Base-by-base conservation (phyloP, 2,113 vertebrate genomes). In the Brachionichthys hirsutus region DNA sequence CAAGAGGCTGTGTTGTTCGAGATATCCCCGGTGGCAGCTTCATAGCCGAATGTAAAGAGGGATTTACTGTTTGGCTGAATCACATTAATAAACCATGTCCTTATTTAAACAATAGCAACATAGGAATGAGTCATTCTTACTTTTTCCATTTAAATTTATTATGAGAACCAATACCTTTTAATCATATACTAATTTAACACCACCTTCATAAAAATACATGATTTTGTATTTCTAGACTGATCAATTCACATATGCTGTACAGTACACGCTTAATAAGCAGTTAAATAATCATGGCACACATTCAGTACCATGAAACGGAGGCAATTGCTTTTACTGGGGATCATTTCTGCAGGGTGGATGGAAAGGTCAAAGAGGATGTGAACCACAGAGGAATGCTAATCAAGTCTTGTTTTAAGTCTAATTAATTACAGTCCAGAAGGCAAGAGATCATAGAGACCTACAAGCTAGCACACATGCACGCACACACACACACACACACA, bases 341-440 rank as follows among this genome's bases (percentile, higher is more conserved):
- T 75, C 22, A 36, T 47, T 49, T 73, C 68, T 79, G 68, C 58
- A 51, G 61, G 62, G 63, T 81, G 81, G 60, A 79, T 77, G 19
- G 53, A 81, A 81, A 85, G 83, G 82, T 85, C 51, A 56, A 43
- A 1, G 73, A 68, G 84, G 85, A 81, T 72, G 78, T 61, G 71
- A 82, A 82, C 86, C 78, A 73, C 81, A 67, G 67, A 84, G 78
- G 87, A 86, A 81, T 85, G 78, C 60, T 81, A 89, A 90, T 90
- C 83, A 85, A 75, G 73, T 62, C 84, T 84, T 78, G 86, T 87
- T 90, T 82, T 65, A 78, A 70, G 70, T 80, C 71, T 85, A 91
- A 92, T 91, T 91, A 89, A 86, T 87, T 81, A 85, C 50, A 88
- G 82, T 81, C 80, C 76, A 69, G 78, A 88, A 84, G 87, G 83